Evolutionary conservation across 2,888 invertebrate genomes (phyloP), one percentile per base, ranked within the genome.

Genomic region (Biston stratarius): DNA sequence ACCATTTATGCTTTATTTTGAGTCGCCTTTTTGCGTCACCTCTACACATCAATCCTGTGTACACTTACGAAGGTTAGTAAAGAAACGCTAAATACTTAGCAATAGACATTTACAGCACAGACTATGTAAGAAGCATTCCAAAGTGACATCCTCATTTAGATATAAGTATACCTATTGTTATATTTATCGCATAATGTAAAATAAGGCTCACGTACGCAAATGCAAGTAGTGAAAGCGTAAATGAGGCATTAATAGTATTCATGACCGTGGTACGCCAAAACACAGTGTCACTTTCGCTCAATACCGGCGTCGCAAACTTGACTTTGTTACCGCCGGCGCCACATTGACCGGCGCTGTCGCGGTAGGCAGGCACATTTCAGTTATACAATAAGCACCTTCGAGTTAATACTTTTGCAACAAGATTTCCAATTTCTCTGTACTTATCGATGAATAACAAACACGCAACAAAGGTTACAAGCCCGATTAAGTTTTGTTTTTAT

Each of bases 231-330:
- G 92, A 93, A 93, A 92, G 92, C 87, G 88, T 85, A 84, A 86
- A 88, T 87, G 83, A 87, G 74, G 72, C 82, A 85, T 86, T 87
- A 87, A 87, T 88, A 85, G 83, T 86, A 86, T 87, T 83, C 86
- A 87, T 77, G 84, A 76, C 80, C 78, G 79, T 77, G 73, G 81
- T 75, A 79, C 75, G 81, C 82, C 83, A 84, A 89, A 87, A 88
- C 82, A 81, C 80, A 79, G 81, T 78, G 83, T 85, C 86, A 90
- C 92, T 93, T 92, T 93, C 92, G 88, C 91, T 84, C 75, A 83
- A 83, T 81, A 82, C 71, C 61, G 56, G 44, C 76, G 79, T 76
- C 74, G 79, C 80, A 82, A 83, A 85, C 77, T 84, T 80, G 81
- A 77, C 80, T 79, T 77, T 73, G 76, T 78, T 81, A 80, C 72